Conservation (phyloP, 2,888 invertebrate genomes). For the Orthosia incerta region DNA sequence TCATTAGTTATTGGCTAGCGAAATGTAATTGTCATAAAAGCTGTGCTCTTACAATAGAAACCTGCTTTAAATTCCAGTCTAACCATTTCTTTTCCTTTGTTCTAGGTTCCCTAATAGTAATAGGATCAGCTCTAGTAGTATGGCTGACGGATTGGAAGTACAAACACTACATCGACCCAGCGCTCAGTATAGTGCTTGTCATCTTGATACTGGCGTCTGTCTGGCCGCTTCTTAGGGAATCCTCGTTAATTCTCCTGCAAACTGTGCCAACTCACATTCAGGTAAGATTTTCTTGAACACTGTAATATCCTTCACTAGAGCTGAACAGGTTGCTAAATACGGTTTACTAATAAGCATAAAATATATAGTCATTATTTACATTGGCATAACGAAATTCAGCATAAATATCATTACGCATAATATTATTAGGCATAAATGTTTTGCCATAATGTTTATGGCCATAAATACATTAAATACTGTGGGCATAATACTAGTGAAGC, state of each 20-base stretch:
- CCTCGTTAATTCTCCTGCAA: constrained; percentile 98
- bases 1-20: too few relatives aligned
- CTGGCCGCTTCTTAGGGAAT: constrained; percentile 98
- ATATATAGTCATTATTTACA: too few relatives aligned
- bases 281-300: constrained; percentile 77
- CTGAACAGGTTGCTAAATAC: too few relatives aligned
- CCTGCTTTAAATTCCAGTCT: background rate
- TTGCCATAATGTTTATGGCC: too few relatives aligned
- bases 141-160: constrained; percentile 96
- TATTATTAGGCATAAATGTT: too few relatives aligned
- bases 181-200: constrained; percentile 97
- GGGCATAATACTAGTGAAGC: too few relatives aligned
- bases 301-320: too few relatives aligned
- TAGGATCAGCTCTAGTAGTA: constrained; percentile 95
- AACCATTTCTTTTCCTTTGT: constrained; percentile 82
- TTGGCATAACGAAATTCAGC: too few relatives aligned
- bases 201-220: constrained; percentile 96
- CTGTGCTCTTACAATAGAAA: background rate
- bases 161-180: constrained; percentile 98
- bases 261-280: constrained; percentile 99
- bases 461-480: too few relatives aligned
- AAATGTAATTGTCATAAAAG: background rate
- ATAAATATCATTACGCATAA: too few relatives aligned
- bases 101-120: constrained; percentile 96
- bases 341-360: too few relatives aligned